Evolutionary conservation across 2,113 vertebrate genomes (phyloP).

Genomic region (Bubo bubo): DNA sequence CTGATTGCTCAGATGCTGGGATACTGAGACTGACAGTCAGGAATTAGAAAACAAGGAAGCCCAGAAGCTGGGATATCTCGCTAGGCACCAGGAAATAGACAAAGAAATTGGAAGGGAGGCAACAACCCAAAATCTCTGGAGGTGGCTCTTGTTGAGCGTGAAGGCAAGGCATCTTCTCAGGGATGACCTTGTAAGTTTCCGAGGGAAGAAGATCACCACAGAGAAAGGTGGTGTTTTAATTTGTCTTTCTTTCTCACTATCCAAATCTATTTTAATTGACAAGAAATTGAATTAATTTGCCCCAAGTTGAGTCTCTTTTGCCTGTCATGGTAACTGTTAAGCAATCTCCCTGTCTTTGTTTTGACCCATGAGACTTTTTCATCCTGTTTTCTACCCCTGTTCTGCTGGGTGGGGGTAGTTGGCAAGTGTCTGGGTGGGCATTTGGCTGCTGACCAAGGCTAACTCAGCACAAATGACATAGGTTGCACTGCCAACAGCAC

Average conservation of each 20-base stretch:
- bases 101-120: neutral
- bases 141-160: fast-evolving
- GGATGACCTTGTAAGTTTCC: neutral
- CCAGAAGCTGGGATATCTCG: neutral
- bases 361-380: neutral
- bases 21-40: neutral
- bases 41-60: neutral
- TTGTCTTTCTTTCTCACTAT: neutral
- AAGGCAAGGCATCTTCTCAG: neutral
- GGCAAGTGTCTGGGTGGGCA: neutral
- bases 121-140: neutral
- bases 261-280: neutral
- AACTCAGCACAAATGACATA: neutral
- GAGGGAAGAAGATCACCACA: neutral
- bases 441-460: neutral
- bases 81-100: neutral
- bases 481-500: neutral
- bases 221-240: neutral
- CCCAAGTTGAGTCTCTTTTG: neutral
- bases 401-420: neutral
- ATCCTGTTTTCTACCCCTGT: neutral
- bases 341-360: neutral
- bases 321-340: neutral
- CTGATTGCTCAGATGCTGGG: neutral
- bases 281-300: neutral